Evolutionary conservation across 2,888 invertebrate genomes (phyloP).

Genomic region (Diogma glabrata): DNA sequence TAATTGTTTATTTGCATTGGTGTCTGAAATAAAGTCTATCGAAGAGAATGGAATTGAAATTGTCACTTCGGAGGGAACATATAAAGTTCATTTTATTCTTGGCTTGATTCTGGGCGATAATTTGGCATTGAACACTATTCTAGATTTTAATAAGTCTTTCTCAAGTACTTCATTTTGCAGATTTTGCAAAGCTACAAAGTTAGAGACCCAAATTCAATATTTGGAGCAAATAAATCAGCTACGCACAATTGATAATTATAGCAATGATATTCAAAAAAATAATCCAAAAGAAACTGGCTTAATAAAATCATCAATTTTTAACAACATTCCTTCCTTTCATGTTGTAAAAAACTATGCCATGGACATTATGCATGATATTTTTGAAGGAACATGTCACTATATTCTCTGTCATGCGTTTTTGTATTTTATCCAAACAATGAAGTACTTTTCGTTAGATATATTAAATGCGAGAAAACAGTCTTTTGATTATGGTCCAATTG

Average conservation of each 20-base stretch:
- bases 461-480: constrained; percentile 11
- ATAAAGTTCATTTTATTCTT: neutral
- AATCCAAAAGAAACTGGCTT: neutral
- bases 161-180: neutral
- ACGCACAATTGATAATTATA: neutral
- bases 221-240: neutral
- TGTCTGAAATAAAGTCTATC: constrained; percentile 20
- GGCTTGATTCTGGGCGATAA: neutral
- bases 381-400: constrained; percentile 14
- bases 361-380: constrained; percentile 13
- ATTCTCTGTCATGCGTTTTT: constrained; percentile 6
- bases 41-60: constrained; percentile 20
- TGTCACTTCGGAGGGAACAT: constrained; percentile 10
- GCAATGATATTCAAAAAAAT: neutral
- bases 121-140: neutral
- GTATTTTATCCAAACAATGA: neutral
- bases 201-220: neutral
- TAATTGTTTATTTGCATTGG: constrained; percentile 20
- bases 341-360: constrained; percentile 5
- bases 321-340: constrained; percentile 1
- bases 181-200: neutral
- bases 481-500: constrained; percentile 12
- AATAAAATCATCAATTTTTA: neutral
- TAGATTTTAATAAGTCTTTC: neutral
- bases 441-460: constrained; percentile 3